A percentile compares a stretch with the other conserved stretches of the same genome.
Conservation (phyloP, 2,797 vertebrate genomes). For the Microcaecilia unicolor region DNA sequence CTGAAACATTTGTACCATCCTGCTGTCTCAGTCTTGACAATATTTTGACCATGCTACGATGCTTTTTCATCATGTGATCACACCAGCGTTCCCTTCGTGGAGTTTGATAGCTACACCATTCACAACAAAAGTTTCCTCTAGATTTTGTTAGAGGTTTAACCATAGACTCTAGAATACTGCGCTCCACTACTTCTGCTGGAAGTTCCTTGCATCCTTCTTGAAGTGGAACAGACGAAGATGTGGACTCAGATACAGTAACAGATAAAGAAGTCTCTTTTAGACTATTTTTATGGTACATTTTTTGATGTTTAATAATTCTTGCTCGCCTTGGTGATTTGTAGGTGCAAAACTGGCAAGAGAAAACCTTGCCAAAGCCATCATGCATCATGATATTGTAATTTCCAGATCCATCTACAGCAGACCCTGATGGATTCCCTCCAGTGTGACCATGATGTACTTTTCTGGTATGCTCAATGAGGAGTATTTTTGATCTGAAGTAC, state of each 20-base stretch:
- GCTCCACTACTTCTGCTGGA: conserved; percentile 58
- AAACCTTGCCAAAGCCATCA: conserved; percentile 85
- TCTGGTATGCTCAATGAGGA: conserved; percentile 88
- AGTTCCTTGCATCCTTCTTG: conserved; percentile 67
- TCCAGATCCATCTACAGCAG: conserved; percentile 60
- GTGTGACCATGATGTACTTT: conserved; percentile 87
- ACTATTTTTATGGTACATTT: conserved; percentile 82
- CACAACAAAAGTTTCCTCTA: conserved; percentile 85
- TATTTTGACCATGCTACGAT: conserved; percentile 91
- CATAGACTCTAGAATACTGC: conserved; percentile 55
- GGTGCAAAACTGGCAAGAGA: conserved; percentile 90
- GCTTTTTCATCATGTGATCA: conserved; percentile 92
- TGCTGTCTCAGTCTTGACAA: conserved; percentile 68
- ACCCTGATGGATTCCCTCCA: conserved; percentile 49
- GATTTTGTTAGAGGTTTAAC: conserved; percentile 59
- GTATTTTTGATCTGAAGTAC: conserved; percentile 94
- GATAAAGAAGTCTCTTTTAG: conserved; percentile 55
- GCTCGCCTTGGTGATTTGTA: conserved; percentile 90
- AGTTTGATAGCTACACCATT: conserved; percentile 95
- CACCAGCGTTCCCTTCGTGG: conserved; percentile 85
- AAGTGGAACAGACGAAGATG: conserved; percentile 50
- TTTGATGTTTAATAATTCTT: conserved; percentile 88
- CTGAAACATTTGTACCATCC: conserved; percentile 59
- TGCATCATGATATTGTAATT: conserved; percentile 77
- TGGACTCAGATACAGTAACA: conserved; percentile 54